Evolutionary conservation across 1,140 invertebrate species (phyloP), one percentile per base, ranked within the genome.

Genomic region (Drosophila paulistorum): DNA sequence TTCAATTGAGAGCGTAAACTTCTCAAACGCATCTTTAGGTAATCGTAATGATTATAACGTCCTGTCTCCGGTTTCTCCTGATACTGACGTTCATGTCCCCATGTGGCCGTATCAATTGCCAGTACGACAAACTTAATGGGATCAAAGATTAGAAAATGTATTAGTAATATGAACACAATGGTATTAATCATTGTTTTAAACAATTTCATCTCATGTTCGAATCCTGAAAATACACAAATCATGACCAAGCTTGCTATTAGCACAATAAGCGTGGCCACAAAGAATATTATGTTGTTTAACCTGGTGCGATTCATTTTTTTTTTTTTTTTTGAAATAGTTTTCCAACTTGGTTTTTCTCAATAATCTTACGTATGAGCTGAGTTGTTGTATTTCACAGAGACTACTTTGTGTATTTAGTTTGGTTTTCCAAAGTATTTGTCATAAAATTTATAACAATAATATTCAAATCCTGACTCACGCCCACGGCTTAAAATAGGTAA

Each of bases 31-130:
- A 62, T 48, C 41, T 79, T 81, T 1, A 91, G 57, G 5, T 75
- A 82, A 23, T 70, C 57, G 3, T 77, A 42, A 2, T 59, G 62
- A 58, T 63, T 69, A 5, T 73, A 54, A 1, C 37, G 13, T 4
- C 3, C 0, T 1, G 3, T 13, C 7, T 13, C n/a, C 1, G 3
- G 35, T 5, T 71, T 58, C 1, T 57, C 13, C 1, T 13, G 26
- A 39, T 14, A 3, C 23, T 10, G 6, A 14, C 26, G 2, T 1
- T 5, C 11, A 39, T 5, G 10, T 3, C 6, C 66, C 79, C 79
- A 85, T 1, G 37, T 68, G 42, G 83, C 68, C 17, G 55, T n/a
- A 7, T 85, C 82, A 42, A 85, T 30, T 26, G 79, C 37, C 0
- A 79, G 1, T 2, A 82, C 3, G 1, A 76, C 0, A 39, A 54